Evolutionary conservation across 2,797 vertebrate genomes (phyloP).

Genomic region (Pempheris klunzingeri): DNA sequence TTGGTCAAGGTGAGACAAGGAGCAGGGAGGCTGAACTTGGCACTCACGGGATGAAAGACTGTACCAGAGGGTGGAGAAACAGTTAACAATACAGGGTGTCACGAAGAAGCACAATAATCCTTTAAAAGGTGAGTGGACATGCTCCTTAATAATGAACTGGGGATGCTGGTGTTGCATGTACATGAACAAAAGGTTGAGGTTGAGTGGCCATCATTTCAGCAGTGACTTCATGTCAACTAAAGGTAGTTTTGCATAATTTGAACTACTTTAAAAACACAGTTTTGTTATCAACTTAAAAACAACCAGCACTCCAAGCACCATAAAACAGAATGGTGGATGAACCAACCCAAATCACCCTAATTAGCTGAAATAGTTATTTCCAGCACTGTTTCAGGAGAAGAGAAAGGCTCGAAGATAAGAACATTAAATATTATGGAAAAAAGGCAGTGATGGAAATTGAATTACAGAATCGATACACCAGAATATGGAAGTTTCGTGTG

Average conservation of each 20-base stretch:
- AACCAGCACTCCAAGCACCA: neutral
- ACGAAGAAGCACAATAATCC: neutral
- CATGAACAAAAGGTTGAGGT: neutral
- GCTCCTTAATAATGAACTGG: neutral
- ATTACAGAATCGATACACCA: neutral
- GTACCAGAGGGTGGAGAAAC: neutral
- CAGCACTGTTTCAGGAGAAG: neutral
- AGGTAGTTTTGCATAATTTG: neutral
- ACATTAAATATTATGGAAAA: neutral
- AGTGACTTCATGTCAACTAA: neutral
- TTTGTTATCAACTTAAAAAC: constrained; percentile 7
- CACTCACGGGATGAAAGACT: neutral
- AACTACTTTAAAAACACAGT: neutral
- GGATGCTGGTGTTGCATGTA: neutral
- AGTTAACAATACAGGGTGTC: neutral
- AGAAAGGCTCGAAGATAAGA: neutral
- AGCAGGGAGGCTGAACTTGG: neutral
- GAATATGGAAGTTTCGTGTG: neutral
- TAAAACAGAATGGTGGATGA: neutral
- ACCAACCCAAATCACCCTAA: neutral
- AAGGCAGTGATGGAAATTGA: neutral
- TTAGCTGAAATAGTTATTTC: neutral
- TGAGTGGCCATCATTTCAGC: neutral
- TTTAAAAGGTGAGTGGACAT: neutral
- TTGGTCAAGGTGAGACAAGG: neutral